Percentiles rank a stretch among this genome's conserved stretches.
phyloP scores from a whole-genome alignment of 2,113 vertebrate species.

The Clarias batrachus region DNA sequence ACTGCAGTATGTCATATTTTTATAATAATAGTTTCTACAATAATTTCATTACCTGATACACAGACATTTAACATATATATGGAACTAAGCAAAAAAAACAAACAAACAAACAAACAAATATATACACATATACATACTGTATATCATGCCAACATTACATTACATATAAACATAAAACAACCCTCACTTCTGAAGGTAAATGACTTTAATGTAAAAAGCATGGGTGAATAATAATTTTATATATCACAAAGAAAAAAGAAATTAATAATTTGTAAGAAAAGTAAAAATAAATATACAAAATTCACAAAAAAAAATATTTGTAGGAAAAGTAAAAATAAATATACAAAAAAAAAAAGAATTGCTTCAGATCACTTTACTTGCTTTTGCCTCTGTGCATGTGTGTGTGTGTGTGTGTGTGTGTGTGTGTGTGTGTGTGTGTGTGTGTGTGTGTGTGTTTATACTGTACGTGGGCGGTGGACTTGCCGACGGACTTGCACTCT shows the following conservation, averaged over 20 bases:
- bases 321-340: no score
- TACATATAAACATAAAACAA: not conserved
- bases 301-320: no score
- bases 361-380: not conserved
- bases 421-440: not conserved
- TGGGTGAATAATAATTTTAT: not conserved
- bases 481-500: not conserved
- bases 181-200: not conserved
- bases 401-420: slow-evolving; percentile 2
- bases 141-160: no score
- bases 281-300: not conserved
- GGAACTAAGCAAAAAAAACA: no score
- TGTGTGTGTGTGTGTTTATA: not conserved
- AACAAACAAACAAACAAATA: no score
- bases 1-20: no score
- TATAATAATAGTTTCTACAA: no score
- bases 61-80: no score
- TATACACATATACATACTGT: no score
- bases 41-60: no score
- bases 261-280: no score
- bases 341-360: not conserved
- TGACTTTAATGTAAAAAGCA: not conserved
- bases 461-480: not conserved
- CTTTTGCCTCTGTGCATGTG: not conserved
- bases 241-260: not conserved